phyloP scores from a whole-genome alignment of 2,797 vertebrate genomes.

The Mus caroli region DNA sequence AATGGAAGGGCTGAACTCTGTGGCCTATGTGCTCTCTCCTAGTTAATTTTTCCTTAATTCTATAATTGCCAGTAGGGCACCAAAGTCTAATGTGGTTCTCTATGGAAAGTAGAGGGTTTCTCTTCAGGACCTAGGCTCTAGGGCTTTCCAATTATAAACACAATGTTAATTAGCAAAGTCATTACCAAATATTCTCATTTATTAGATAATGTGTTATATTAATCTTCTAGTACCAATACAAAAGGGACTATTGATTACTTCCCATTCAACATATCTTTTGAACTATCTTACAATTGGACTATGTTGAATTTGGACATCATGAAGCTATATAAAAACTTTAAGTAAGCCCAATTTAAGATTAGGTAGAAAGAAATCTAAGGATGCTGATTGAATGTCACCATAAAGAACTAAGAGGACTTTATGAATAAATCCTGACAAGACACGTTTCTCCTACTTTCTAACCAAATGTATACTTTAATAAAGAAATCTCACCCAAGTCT shows the following conservation, averaged over 20 bases:
- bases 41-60: slow-evolving; percentile 22
- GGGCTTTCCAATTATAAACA: slow-evolving; percentile 21
- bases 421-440: slow-evolving; percentile 23
- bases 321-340: slow-evolving; percentile 41
- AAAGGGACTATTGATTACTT: slow-evolving; percentile 41
- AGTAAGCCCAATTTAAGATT: slow-evolving; percentile 31
- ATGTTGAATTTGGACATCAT: slow-evolving; percentile 47
- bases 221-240: slow-evolving; percentile 48
- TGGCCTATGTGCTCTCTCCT: neutral
- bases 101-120: slow-evolving; percentile 30
- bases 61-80: slow-evolving; percentile 19
- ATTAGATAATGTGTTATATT: neutral
- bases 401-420: neutral
- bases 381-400: neutral
- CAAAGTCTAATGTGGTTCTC: neutral
- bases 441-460: slow-evolving; percentile 56
- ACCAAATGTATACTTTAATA: slow-evolving; percentile 55
- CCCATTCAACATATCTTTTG: slow-evolving; percentile 18
- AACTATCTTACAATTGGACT: slow-evolving; percentile 13
- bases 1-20: slow-evolving; percentile 3
- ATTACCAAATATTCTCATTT: neutral
- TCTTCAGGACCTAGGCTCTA: slow-evolving; percentile 18
- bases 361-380: neutral
- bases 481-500: slow-evolving; percentile 59
- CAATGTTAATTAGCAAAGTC: slow-evolving; percentile 2